Percentiles rank a stretch among this genome's conserved stretches.
phyloP scores from a whole-genome alignment of 35 echinoderm and acorn worm species.

The Ophioderma brevispina region DNA sequence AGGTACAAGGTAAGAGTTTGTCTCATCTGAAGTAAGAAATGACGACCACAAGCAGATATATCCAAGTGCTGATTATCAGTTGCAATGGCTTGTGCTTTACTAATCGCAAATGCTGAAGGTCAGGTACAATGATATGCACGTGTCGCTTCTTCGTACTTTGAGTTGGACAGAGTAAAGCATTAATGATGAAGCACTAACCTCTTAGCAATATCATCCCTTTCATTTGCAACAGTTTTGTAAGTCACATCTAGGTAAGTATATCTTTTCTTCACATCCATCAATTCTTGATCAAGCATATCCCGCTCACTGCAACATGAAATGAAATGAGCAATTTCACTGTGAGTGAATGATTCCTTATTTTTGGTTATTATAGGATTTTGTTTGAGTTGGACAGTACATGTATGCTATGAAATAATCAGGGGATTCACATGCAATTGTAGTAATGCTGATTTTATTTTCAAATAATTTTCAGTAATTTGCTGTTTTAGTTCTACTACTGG shows the following conservation, averaged over 20 bases:
- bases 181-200: slow-evolving; percentile 26
- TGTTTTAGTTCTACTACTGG: too few species aligned
- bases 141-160: too few species aligned
- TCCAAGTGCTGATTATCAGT: too few species aligned
- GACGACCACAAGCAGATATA: slow-evolving; percentile 4
- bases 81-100: too few species aligned
- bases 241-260: slow-evolving; percentile 74
- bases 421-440: too few species aligned
- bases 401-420: too few species aligned
- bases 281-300: slow-evolving; percentile 77
- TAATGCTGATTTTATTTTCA: too few species aligned
- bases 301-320: slow-evolving; percentile 68
- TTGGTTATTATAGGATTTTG: background rate
- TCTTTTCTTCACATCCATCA: slow-evolving; percentile 74
- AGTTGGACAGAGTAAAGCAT: too few species aligned
- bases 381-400: background rate
- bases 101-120: too few species aligned
- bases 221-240: slow-evolving; percentile 47
- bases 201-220: slow-evolving; percentile 45
- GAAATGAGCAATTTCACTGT: slow-evolving; percentile 15
- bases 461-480: too few species aligned
- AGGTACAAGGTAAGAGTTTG: too few species aligned
- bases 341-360: background rate
- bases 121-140: too few species aligned
- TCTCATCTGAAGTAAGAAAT: background rate